Percentiles rank a stretch among this genome's conserved stretches.
These are phyloP conservation scores for Ochotona curzoniae DNA, from an alignment of 2,113 vertebrate species.

Conservation along the genomic window DNA sequence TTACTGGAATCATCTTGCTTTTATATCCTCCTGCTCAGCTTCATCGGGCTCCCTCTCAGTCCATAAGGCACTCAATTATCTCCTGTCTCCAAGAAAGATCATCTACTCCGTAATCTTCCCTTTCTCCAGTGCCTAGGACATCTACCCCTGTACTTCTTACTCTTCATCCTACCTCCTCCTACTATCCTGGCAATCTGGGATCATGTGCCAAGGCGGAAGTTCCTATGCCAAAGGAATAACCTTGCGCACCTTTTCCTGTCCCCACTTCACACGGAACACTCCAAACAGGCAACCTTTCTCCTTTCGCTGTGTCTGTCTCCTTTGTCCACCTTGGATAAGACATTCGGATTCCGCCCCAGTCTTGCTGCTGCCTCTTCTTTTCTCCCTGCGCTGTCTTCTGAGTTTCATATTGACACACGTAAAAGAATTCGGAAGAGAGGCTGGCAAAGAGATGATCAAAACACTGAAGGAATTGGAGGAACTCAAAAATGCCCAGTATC, in stretches of 20 bases:
- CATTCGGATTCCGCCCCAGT: neutral
- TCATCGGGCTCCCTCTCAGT: slow-evolving; percentile 5
- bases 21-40: neutral
- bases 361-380: neutral
- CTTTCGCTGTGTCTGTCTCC: neutral
- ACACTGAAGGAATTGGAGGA: neutral
- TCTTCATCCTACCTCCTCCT: neutral
- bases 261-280: neutral
- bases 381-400: neutral
- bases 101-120: neutral
- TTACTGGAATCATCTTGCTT: neutral
- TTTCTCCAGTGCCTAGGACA: neutral
- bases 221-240: neutral
- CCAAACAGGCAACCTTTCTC: neutral
- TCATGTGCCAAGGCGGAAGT: neutral
- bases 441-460: neutral
- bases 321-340: neutral
- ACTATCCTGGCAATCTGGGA: neutral
- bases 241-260: neutral
- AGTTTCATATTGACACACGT: neutral
- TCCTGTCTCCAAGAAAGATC: neutral
- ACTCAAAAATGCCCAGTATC: neutral
- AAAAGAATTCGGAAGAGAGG: slow-evolving; percentile 23
- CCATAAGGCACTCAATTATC: neutral
- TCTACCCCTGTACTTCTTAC: neutral